A percentile compares a stretch with the other conserved stretches of the same genome.
These are phyloP conservation scores for Scaptomyza reducta DNA, from an alignment of 2,888 invertebrate species.

Conservation along the genomic window DNA sequence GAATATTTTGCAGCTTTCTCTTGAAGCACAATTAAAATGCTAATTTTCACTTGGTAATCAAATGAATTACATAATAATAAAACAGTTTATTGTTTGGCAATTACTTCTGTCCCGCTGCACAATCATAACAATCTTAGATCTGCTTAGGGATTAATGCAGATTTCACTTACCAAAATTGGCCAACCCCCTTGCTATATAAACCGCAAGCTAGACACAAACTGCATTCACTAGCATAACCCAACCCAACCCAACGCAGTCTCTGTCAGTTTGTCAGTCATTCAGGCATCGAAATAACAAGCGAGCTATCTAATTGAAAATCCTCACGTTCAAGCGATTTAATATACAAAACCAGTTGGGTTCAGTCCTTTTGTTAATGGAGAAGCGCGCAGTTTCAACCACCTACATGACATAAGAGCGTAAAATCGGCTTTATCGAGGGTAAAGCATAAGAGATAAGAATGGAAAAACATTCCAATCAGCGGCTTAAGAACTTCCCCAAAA, in stretches of 20 bases:
- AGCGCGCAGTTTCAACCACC: constrained; percentile 54
- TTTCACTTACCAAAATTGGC: constrained; percentile 74
- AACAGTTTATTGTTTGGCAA: constrained; percentile 50
- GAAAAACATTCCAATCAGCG: constrained; percentile 76
- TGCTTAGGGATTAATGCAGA: constrained; percentile 71
- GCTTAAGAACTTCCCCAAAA: constrained; percentile 53
- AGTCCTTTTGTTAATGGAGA: constrained; percentile 35
- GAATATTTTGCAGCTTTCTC: no score
- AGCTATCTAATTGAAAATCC: constrained; percentile 76
- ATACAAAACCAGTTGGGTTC: constrained; percentile 28
- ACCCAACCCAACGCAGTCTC: constrained; percentile 2
- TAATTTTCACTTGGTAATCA: constrained; percentile 25
- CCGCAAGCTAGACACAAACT: constrained; percentile 50
- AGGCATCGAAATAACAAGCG: constrained; percentile 44
- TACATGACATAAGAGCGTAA: constrained; percentile 63
- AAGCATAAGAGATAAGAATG: constrained; percentile 20
- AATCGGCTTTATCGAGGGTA: constrained; percentile 62
- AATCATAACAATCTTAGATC: constrained; percentile 45
- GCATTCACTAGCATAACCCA: constrained; percentile 24
- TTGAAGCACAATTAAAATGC: constrained; percentile 6
- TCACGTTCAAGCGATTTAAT: constrained; percentile 50
- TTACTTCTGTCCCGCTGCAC: constrained; percentile 58
- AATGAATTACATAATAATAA: constrained; percentile 10
- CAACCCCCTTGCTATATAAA: constrained; percentile 51
- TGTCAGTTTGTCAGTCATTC: constrained; percentile 20